A percentile compares a stretch with the other conserved stretches of the same genome.
phyloP scores from a whole-genome alignment of 2,113 vertebrate genomes.

The Cromileptes altivelis region DNA sequence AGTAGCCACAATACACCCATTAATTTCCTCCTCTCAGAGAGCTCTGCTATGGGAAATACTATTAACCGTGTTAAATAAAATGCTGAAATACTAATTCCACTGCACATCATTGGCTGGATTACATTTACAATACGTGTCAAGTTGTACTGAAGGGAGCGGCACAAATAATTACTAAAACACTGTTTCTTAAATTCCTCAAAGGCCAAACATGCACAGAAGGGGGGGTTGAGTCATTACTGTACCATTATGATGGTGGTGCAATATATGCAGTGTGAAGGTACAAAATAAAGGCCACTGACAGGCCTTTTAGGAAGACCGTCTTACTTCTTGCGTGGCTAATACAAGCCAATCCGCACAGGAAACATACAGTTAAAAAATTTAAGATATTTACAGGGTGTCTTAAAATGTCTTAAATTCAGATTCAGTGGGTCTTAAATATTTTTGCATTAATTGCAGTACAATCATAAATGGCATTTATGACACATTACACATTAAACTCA shows the following conservation, averaged over 20 bases:
- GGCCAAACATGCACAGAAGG: slow-evolving; percentile 54
- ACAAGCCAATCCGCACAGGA: slow-evolving; percentile 16
- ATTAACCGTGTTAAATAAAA: slow-evolving; percentile 72
- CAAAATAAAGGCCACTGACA: slow-evolving; percentile 52
- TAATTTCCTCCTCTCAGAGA: slow-evolving; percentile 61
- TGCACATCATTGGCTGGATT: slow-evolving; percentile 74
- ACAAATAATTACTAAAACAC: slow-evolving; percentile 70
- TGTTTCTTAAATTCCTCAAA: slow-evolving; percentile 71
- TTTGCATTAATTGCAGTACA: too few species aligned
- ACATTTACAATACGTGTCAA: slow-evolving; percentile 72
- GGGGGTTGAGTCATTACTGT: slow-evolving; percentile 38
- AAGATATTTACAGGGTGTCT: too few species aligned
- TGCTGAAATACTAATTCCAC: slow-evolving; percentile 64
- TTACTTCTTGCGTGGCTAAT: slow-evolving; percentile 42
- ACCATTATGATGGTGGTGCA: slow-evolving; percentile 43
- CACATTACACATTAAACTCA: too few species aligned
- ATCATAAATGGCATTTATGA: too few species aligned
- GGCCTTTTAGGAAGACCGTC: slow-evolving; percentile 50
- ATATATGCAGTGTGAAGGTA: slow-evolving; percentile 59
- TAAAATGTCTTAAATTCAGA: too few species aligned
- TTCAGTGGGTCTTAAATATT: too few species aligned
- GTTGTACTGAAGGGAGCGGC: slow-evolving; percentile 51
- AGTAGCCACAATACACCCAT: slow-evolving; percentile 62
- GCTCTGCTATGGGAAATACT: slow-evolving; percentile 56
- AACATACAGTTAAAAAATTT: not conserved